These are phyloP conservation scores for Cranoglanis bouderius DNA, from an alignment of 2,113 vertebrate genomes.

Conservation along the genomic window DNA sequence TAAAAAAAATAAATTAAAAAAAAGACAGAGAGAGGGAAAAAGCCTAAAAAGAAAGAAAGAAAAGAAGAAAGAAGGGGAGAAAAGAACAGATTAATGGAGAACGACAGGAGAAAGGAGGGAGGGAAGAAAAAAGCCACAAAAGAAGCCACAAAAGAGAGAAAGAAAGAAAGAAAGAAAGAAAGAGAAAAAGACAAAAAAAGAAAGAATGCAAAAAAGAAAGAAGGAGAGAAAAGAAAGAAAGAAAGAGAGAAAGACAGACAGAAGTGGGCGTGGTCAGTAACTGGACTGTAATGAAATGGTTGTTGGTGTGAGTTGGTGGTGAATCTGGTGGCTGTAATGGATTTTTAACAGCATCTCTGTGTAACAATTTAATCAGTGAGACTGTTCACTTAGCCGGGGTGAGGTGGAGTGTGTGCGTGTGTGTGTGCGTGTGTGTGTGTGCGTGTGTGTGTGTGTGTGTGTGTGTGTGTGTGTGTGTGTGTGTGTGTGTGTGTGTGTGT, in stretches of 20 bases:
- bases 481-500: slow-evolving; percentile 1
- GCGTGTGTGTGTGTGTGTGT: not conserved
- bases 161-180: not conserved
- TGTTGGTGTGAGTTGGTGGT: not conserved
- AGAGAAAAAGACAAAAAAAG: too few relatives aligned
- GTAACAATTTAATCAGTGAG: not conserved
- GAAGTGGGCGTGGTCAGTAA: not conserved
- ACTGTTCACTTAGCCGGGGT: not conserved
- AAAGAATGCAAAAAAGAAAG: not conserved
- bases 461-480: not conserved
- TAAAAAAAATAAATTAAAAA: too few relatives aligned
- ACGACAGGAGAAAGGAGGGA: too few relatives aligned
- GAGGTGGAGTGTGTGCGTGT: not conserved
- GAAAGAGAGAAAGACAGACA: not conserved
- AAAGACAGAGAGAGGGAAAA: too few relatives aligned
- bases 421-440: not conserved
- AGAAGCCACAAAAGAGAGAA: too few relatives aligned
- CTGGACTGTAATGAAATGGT: not conserved
- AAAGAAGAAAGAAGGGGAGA: too few relatives aligned
- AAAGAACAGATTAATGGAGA: fast-evolving
- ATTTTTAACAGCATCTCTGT: not conserved
- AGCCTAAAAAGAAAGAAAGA: too few relatives aligned
- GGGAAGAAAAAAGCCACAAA: too few relatives aligned
- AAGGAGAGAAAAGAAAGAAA: not conserved
- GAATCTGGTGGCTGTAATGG: not conserved